phyloP scores from a whole-genome alignment of 2,888 invertebrate species.

The Lottia scabra region DNA sequence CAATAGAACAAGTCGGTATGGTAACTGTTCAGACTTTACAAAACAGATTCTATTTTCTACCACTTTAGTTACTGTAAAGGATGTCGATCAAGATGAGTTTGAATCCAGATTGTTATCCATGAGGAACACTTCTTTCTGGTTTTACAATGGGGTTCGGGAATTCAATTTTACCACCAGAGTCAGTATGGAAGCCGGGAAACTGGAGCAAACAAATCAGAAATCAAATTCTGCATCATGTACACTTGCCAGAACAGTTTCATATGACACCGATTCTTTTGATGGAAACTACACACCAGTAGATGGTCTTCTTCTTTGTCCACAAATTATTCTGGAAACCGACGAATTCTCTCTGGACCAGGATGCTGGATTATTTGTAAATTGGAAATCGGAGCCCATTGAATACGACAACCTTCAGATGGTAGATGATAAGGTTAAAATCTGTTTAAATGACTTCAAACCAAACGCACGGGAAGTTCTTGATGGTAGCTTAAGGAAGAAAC shows the following conservation, averaged over 20 bases:
- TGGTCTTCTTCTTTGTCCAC: slow-evolving; percentile 21
- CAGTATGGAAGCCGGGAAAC: not conserved
- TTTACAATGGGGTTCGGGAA: slow-evolving; percentile 7
- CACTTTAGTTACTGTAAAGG: slow-evolving; percentile 8
- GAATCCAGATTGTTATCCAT: slow-evolving; percentile 18
- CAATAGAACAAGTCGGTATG: slow-evolving; percentile 26
- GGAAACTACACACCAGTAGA: slow-evolving; percentile 16
- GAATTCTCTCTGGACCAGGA: slow-evolving; percentile 12
- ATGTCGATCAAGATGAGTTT: slow-evolving; percentile 11
- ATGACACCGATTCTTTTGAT: not conserved
- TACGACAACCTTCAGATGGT: not conserved
- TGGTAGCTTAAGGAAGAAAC: not conserved
- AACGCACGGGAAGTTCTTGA: not conserved
- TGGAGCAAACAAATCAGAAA: not conserved
- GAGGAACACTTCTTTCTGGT: slow-evolving; percentile 12
- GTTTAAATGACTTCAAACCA: slow-evolving; percentile 14
- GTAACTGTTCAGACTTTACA: slow-evolving; percentile 22
- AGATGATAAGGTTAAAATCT: slow-evolving; percentile 13
- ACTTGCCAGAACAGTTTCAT: not conserved
- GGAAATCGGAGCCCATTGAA: not conserved
- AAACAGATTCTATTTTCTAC: slow-evolving; percentile 21
- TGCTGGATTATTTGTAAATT: not conserved
- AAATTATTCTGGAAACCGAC: slow-evolving; percentile 18
- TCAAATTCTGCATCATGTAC: not conserved
- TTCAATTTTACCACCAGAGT: slow-evolving; percentile 15